Evolutionary conservation across 2,888 invertebrate genomes (phyloP), one percentile per base, ranked within the genome.

Genomic region (Ectobius pallidus): DNA sequence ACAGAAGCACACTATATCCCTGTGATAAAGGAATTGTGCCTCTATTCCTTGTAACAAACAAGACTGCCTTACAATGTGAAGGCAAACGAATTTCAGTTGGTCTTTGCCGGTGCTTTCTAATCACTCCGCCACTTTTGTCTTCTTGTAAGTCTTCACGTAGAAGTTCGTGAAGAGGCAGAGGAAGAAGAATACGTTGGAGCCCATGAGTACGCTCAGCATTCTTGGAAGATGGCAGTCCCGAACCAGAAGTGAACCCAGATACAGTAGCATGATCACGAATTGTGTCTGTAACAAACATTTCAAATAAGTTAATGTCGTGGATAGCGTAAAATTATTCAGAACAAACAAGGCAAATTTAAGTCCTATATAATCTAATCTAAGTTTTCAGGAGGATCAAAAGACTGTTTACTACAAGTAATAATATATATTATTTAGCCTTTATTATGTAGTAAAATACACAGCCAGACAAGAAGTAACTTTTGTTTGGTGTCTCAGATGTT

Each of bases 191-290:
- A 85, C 83, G 78, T 89, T 87, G 75, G 83, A 83, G 27, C 84
- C 82, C 79, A 89, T 87, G 82, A 88, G 87, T 79, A 86, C 85
- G 1, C 87, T 86, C 9, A 88, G 81, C 0, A 85, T 83, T 78
- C 85, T 86, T 44, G 87, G 86, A 80, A 87, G 83, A 72, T 85
- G 84, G 81, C 87, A 88, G 76, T 88, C 87, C 81, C 85, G 84
- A 27, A 82, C 83, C 55, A 86, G 82, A 1, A 86, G 86, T 79
- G 84, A 82, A 25, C 84, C 80, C 81, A 91, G 86, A 79, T 91
- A 92, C 14, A 83, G 80, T 25, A 92, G 83, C 86, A 92, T 90
- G 49, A 92, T 80, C 30, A 87, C 83, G 78, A 92, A 92, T 80
- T 92, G 92, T 1, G 87, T 81, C 89, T 90, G 84, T 20, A 83